Percentiles rank a stretch among this genome's conserved stretches.
Conservation (phyloP, 2,113 vertebrate species). For the Machaerirhynchus nigripectus region DNA sequence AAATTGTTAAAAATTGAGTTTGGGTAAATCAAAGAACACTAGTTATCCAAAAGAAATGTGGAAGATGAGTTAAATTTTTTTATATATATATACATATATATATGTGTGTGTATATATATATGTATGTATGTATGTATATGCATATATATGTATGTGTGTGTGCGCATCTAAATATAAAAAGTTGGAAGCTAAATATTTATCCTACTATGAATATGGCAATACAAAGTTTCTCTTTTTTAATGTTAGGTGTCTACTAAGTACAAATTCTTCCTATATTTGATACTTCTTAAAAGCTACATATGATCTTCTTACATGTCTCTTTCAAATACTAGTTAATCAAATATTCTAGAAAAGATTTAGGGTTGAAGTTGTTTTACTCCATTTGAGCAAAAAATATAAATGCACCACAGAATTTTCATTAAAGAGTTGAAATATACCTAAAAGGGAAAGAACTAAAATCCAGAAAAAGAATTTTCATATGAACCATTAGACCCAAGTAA, state of each 20-base stretch:
- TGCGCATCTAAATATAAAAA: neutral
- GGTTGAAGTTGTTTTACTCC: neutral
- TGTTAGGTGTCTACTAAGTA: neutral
- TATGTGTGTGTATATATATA: accelerated
- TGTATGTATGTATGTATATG: neutral
- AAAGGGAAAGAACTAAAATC: neutral
- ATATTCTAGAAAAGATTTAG: neutral
- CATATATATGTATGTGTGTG: no score
- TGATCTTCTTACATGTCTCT: neutral
- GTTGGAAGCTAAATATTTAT: neutral
- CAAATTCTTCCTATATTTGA: neutral
- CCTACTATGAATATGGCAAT: neutral
- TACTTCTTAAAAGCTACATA: neutral
- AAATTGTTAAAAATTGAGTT: neutral
- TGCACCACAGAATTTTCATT: neutral
- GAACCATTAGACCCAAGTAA: neutral
- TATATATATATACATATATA: neutral
- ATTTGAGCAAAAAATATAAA: neutral
- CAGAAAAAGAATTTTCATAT: neutral
- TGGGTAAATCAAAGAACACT: neutral
- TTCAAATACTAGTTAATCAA: neutral
- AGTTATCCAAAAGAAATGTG: neutral
- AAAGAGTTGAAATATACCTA: neutral
- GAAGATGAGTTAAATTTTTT: neutral
- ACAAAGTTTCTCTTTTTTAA: neutral